Evolutionary conservation across 2,797 vertebrate species (phyloP).

Genomic region (Periparus ater): DNA sequence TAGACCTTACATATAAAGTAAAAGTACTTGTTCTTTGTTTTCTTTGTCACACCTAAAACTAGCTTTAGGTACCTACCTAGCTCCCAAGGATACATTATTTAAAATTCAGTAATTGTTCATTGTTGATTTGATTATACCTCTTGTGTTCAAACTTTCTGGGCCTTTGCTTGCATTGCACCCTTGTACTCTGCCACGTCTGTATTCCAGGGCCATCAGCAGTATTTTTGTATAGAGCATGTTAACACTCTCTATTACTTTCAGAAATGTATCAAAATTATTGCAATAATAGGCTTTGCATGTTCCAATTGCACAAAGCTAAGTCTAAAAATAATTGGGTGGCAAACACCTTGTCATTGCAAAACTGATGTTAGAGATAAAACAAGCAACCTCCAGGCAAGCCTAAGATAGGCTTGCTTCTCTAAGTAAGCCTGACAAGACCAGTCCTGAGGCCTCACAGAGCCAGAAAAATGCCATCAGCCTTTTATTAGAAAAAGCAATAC

Average conservation of each 20-base stretch:
- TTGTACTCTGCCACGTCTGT: background rate
- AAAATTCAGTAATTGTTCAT: background rate
- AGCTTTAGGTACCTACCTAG: background rate
- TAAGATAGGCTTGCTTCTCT: background rate
- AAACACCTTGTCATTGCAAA: background rate
- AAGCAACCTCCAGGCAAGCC: background rate
- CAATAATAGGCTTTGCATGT: background rate
- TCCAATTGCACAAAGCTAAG: background rate
- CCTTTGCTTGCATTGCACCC: background rate
- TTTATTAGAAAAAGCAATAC: background rate
- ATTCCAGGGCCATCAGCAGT: background rate
- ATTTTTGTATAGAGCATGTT: background rate
- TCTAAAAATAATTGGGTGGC: background rate
- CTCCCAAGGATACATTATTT: background rate
- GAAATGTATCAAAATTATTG: background rate
- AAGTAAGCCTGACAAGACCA: background rate
- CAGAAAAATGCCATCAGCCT: background rate
- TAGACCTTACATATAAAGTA: background rate
- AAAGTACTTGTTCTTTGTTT: background rate
- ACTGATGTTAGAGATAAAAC: background rate
- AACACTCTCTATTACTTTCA: background rate
- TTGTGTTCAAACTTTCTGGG: background rate
- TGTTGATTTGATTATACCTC: background rate
- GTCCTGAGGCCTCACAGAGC: background rate
- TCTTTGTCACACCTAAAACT: background rate